Evolutionary conservation across 64 coral and sea anemone genomes (phyloP).

Genomic region (Catalaphyllia jardinei): DNA sequence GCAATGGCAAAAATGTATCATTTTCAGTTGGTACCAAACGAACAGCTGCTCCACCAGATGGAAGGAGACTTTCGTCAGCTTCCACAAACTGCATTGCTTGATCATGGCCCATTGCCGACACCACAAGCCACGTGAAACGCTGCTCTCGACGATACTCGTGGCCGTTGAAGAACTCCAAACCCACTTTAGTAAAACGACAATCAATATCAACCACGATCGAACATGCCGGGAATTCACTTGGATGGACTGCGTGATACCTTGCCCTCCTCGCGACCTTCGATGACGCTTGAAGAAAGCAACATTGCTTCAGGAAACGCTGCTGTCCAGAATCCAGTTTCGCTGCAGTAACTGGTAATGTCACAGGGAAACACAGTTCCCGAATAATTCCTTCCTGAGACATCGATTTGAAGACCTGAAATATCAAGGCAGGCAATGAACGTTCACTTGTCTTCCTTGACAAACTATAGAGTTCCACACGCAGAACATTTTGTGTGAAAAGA

Average conservation of each 20-base stretch:
- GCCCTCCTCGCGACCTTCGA: neutral
- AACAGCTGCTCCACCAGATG: slow-evolving; percentile 66
- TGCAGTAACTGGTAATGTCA: slow-evolving; percentile 40
- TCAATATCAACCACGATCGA: too few relatives aligned
- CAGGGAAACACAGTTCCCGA: neutral
- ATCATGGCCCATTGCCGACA: slow-evolving; percentile 39
- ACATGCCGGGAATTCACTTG: too few relatives aligned
- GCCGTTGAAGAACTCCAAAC: neutral
- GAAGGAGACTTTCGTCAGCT: slow-evolving; percentile 35
- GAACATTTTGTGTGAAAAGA: slow-evolving; percentile 77
- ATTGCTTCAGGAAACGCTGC: slow-evolving; percentile 44
- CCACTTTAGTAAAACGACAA: neutral
- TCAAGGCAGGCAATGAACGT: slow-evolving; percentile 9
- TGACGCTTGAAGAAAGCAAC: slow-evolving; percentile 67
- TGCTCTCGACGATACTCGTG: neutral
- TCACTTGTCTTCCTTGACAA: slow-evolving; percentile 3
- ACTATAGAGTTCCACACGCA: slow-evolving; percentile 35
- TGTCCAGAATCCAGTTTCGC: slow-evolving; percentile 12
- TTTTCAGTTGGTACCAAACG: neutral
- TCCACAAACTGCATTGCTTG: slow-evolving; percentile 15
- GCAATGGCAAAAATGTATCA: slow-evolving; percentile 8
- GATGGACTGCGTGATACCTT: neutral
- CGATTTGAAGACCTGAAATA: slow-evolving; percentile 58
- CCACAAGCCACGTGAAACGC: slow-evolving; percentile 43
- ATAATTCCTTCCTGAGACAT: neutral